A percentile compares a stretch with the other conserved stretches of the same genome.
Evolutionary conservation across 2,113 vertebrate genomes (phyloP).

Genomic region (Toxostoma redivivum): DNA sequence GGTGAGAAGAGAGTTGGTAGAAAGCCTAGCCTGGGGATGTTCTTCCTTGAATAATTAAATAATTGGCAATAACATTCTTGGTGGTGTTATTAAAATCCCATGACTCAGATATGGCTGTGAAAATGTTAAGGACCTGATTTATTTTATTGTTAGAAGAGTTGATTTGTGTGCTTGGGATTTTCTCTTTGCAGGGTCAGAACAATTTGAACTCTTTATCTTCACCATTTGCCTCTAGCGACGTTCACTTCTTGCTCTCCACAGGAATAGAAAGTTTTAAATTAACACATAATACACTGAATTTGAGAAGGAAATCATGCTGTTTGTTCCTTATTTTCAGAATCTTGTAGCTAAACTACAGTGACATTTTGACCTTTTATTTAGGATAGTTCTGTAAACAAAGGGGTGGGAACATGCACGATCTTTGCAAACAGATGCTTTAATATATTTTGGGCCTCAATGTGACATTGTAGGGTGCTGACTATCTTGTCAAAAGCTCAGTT

Average conservation of each 20-base stretch:
- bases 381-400: not conserved
- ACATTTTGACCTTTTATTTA: not conserved
- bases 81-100: not conserved
- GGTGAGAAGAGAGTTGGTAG: not conserved
- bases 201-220: not conserved
- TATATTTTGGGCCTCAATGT: not conserved
- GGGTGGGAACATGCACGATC: not conserved
- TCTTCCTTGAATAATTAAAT: constrained; percentile 29
- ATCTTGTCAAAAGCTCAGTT: not conserved
- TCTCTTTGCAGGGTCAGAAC: not conserved
- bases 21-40: not conserved
- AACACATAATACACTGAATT: not conserved
- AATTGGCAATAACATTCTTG: not conserved
- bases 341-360: not conserved
- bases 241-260: not conserved
- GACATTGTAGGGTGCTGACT: not conserved
- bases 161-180: not conserved
- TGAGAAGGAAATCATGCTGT: not conserved
- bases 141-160: not conserved
- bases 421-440: not conserved
- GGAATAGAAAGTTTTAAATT: not conserved
- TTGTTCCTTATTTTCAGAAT: not conserved
- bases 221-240: not conserved
- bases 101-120: not conserved
- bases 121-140: not conserved